Evolutionary conservation across 1,140 invertebrate genomes (phyloP), one percentile per base, ranked within the genome.

Genomic region (Carposina sasakii): DNA sequence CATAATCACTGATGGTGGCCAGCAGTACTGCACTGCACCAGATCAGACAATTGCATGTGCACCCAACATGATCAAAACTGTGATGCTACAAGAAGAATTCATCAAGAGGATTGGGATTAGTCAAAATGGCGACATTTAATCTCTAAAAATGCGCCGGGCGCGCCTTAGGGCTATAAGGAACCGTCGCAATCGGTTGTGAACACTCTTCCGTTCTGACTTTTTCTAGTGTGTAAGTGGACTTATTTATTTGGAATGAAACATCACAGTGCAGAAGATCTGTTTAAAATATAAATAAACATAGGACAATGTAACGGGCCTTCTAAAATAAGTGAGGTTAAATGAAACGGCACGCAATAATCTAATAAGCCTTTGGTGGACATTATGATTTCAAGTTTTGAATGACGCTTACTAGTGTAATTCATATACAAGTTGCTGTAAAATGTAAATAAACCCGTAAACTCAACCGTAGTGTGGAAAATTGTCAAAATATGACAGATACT

Each of bases 111-210:
- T 86, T 31, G 82, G 82, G 24, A 84, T 86, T 47, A 84, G 81
- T 70, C 85, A 86, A 67, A 86, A 86, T 70, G 85, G 85, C 6
- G 85, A 86, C 44, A 82, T 85, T 62, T 86, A 85, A 83, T 83
- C 76, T 71, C 68, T 67, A 50, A 78, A 69, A 64, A 59, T 54
- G 76, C 79, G 77, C 76, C 74, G 77, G 43, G 76, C 74, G 79
- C 76, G 79, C 63, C 76, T 81, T 66, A 73, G 76, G 69, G 79
- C 79, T 67, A 57, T 83, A 67, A 81, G 76, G 54, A 77, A 77
- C 74, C 79, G 76, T 72, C 75, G 69, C 54, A 72, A 76, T 65
- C 79, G 79, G 79, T 83, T 83, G 76, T 83, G 79, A 82, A 73
- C 67, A 71, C 59, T 78, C 74, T 79, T 79, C 76, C 75, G 75